Evolutionary conservation across 2,888 invertebrate genomes (phyloP), one percentile per base, ranked within the genome.

Genomic region (Lithophane ornitopus): DNA sequence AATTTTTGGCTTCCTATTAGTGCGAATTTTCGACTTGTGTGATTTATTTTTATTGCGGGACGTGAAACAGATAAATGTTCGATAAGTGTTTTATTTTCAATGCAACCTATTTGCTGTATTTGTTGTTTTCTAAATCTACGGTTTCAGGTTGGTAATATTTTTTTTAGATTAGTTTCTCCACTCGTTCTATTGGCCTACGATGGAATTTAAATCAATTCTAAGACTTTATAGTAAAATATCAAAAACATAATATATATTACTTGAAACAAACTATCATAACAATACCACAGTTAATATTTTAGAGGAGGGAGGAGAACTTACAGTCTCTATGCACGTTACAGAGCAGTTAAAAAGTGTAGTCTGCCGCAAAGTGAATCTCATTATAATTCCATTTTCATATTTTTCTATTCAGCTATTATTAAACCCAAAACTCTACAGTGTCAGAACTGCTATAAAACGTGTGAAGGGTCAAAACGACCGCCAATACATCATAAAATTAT

Each of bases 401-500:
- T 81, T 81, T 85, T 84, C 74, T 81, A 82, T 87, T 78, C 70
- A 79, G 81, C 74, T 82, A 86, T 82, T 84, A 89, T 82, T 84
- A 89, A 82, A 77, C 78, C 82, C 85, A 87, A 89, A 91, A 89
- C 88, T 89, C 84, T 87, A 90, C 90, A 90, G 91, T 91, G 90
- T 91, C 90, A 89, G 90, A 91, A 91, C 89, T 89, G 92, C 94
- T 92, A 95, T 95, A 96, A 95, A 95, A 94, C 92, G 94, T 94
- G 94, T 93, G 95, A 95, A 94, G 96, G 96, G 96, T 96, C 96
- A 96, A 92, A 94, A 93, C 92, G 94, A 92, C 91, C 93, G 91
- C 85, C 95, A 91, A 96, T 96, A 96, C 94, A 96, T 96, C 96
- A 96, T 95, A 95, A 96, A 96, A 95, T 96, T 96, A 96, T 95